Base-by-base conservation (phyloP, 2,888 invertebrate species). In the Phragmatobia fuliginosa region DNA sequence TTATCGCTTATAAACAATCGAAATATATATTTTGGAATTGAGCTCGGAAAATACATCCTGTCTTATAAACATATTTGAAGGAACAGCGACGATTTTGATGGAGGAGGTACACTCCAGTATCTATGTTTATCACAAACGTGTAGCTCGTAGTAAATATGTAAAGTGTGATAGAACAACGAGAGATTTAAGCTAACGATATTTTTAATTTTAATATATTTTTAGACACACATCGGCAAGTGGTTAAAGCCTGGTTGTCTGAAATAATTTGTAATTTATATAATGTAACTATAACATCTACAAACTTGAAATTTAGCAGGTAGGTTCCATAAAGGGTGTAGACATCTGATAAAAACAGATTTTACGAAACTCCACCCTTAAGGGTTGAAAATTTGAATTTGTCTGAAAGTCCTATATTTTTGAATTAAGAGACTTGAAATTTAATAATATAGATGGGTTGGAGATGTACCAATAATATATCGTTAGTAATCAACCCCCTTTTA, bases 41-140 rank as follows among this genome's bases (percentile, higher is more conserved):
- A 86, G 81, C 77, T 83, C 80, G 81, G 83, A 73, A 88, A 89
- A 90, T 84, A 89, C 84, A 88, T 89, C 84, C 83, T 84, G 81
- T 82, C 83, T 87, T 87, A 89, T 88, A 89, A 88, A 87, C 81
- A 84, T 86, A 87, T 87, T 87, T 81, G 80, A 71, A 75, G 80
- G 82, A 83, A 86, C 87, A 86, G 82, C 82, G 86, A 85, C 84
- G 85, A 83, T 87, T 88, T 86, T 84, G 83, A 87, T 83, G 80
- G 83, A 76, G 78, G 68, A 79, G 72, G 77, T 77, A 74, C 71
- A 69, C 72, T 69, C 32, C 52, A 74, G 78, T 84, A 78, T 84
- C 83, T 83, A 83, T 79, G 78, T 85, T 79, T 74, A 78, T 78
- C 72, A 70, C 66, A 71, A 69, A 76, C 68, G 56, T 78, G 71